These are phyloP conservation scores for Chrysogorgia sp. DNA, from an alignment of 92 coral and sea anemone species.

Conservation along the genomic window DNA sequence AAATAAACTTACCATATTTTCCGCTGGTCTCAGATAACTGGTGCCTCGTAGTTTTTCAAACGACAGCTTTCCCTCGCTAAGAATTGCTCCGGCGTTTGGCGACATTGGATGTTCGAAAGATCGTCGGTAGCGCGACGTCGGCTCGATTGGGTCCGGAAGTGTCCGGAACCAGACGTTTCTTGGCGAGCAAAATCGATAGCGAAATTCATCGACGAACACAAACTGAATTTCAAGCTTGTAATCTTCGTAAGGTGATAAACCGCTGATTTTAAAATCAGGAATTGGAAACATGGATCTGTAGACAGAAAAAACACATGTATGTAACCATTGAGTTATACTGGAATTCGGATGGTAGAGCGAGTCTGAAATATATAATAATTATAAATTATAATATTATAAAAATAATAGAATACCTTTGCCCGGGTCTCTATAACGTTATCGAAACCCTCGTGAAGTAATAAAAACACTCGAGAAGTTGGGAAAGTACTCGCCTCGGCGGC, in stretches of 20 bases:
- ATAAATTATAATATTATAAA: conserved; percentile 3
- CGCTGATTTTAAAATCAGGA: conserved; percentile 73
- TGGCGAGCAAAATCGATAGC: conserved; percentile 70
- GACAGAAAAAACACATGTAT: background rate
- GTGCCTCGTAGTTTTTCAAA: conserved; percentile 76
- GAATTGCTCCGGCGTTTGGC: background rate
- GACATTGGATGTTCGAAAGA: conserved; percentile 19
- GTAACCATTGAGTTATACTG: background rate
- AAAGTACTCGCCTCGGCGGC: no score
- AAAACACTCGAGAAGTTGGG: no score
- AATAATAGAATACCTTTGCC: no score
- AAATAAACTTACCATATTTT: background rate
- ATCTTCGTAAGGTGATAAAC: conserved; percentile 72
- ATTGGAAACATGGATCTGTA: conserved; percentile 88
- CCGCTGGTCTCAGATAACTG: conserved; percentile 67
- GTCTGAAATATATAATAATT: background rate
- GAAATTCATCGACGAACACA: conserved; percentile 66
- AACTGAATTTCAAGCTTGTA: conserved; percentile 82
- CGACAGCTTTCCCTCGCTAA: background rate
- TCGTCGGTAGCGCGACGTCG: background rate
- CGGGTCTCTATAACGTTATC: no score
- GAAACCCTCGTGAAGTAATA: no score
- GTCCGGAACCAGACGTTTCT: conserved; percentile 66
- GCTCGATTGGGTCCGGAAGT: conserved; percentile 53
- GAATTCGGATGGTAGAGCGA: background rate